phyloP scores from a whole-genome alignment of 2,113 vertebrate species.

The Thinocorus orbignyianus region DNA sequence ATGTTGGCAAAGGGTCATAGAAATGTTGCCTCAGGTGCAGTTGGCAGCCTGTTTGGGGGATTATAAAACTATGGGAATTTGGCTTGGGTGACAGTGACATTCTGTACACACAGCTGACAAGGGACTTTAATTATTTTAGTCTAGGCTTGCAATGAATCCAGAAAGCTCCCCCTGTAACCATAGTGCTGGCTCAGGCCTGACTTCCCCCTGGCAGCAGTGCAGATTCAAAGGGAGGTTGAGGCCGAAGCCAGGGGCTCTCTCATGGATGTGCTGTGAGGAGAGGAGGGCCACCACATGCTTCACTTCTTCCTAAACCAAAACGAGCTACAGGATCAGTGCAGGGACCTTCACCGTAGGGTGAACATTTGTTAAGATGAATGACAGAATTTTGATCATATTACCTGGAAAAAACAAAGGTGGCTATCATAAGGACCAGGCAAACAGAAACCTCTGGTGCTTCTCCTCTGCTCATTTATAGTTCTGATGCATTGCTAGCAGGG shows the following conservation, averaged over 20 bases:
- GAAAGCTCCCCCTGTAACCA: not conserved
- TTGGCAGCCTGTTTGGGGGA: not conserved
- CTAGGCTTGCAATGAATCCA: not conserved
- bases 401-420: not conserved
- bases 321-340: not conserved
- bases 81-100: not conserved
- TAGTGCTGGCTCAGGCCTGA: not conserved
- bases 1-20: not conserved
- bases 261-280: not conserved
- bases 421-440: not conserved
- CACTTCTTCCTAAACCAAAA: not conserved
- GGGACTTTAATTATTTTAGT: not conserved
- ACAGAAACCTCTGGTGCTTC: not conserved
- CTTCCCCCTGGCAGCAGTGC: not conserved
- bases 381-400: not conserved
- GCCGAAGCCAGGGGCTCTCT: not conserved
- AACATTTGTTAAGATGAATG: not conserved
- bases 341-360: not conserved
- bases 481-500: not conserved
- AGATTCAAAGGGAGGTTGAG: accelerated
- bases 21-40: not conserved
- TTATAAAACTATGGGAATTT: not conserved
- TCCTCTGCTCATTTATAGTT: not conserved
- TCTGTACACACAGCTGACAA: not conserved
- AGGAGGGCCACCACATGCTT: accelerated